Evolutionary conservation across 2,113 vertebrate genomes (phyloP).

Genomic region (Stigmatopora nigra): DNA sequence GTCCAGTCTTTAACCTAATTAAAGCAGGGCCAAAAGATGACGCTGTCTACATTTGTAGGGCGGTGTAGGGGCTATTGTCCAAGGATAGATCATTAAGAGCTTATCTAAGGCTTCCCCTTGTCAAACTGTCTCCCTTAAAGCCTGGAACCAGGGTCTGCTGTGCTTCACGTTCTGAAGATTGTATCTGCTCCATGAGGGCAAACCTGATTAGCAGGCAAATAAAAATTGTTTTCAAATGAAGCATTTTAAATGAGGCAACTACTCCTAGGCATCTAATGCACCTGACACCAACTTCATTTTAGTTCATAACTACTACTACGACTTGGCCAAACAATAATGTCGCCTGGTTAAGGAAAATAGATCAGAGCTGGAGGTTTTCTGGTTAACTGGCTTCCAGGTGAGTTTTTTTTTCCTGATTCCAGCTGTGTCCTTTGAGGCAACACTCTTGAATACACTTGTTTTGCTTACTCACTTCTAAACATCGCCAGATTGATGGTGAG

Average conservation of each 20-base stretch:
- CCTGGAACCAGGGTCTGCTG: constrained; percentile 17
- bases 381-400: background rate
- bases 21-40: constrained; percentile 19
- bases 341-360: background rate
- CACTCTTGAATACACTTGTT: background rate
- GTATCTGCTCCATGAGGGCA: constrained; percentile 17
- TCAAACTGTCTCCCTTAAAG: constrained; percentile 9
- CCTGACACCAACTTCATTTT: constrained; percentile 16
- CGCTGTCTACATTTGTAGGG: background rate
- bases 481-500: background rate
- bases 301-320: background rate
- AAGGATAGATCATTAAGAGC: constrained; percentile 19
- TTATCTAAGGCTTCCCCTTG: constrained; percentile 10
- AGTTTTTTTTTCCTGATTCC: background rate
- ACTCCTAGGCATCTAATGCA: constrained; percentile 16
- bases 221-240: constrained; percentile 26
- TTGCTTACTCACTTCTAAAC: background rate
- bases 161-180: constrained; percentile 43
- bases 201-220: constrained; percentile 39
- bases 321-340: background rate
- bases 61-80: constrained; percentile 14
- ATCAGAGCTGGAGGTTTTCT: background rate
- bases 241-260: constrained; percentile 41
- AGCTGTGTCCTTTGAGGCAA: background rate
- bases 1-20: constrained; percentile 37